phyloP scores from a whole-genome alignment of 2,888 invertebrate species.

The Andricus quercusramuli region DNA sequence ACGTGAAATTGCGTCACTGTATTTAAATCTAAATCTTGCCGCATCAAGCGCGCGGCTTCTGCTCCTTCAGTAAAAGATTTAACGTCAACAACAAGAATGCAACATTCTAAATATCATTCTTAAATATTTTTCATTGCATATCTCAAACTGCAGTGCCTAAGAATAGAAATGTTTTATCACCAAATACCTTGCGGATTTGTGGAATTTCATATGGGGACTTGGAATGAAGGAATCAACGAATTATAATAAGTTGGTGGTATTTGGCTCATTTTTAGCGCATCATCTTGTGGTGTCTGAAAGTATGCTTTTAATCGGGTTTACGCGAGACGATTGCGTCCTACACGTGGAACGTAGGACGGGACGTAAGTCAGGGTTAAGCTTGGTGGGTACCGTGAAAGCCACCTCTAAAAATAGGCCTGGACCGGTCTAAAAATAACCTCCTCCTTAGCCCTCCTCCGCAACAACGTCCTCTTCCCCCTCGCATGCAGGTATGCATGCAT shows the following conservation, averaged over 20 bases:
- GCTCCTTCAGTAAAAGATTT: not conserved
- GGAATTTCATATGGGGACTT: too few species aligned
- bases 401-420: conserved; percentile 76
- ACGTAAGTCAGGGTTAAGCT: conserved; percentile 77
- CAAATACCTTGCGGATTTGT: too few species aligned
- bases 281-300: not conserved
- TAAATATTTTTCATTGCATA: not conserved
- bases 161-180: too few species aligned
- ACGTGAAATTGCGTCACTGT: conserved; percentile 59
- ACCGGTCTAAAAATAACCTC: conserved; percentile 75
- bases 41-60: not conserved
- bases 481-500: conserved; percentile 46
- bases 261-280: not conserved
- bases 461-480: conserved; percentile 32
- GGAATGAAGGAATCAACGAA: not conserved
- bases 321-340: conserved; percentile 53
- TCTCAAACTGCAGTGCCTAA: not conserved
- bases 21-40: not conserved
- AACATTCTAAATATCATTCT: not conserved
- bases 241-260: not conserved
- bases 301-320: conserved; percentile 50
- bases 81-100: not conserved
- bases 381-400: conserved; percentile 72
- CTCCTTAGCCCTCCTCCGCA: conserved; percentile 43
- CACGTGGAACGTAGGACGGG: conserved; percentile 60